A percentile compares a stretch with the other conserved stretches of the same genome.
Evolutionary conservation across 2,113 vertebrate genomes (phyloP).

Genomic region (Xerus inauris): DNA sequence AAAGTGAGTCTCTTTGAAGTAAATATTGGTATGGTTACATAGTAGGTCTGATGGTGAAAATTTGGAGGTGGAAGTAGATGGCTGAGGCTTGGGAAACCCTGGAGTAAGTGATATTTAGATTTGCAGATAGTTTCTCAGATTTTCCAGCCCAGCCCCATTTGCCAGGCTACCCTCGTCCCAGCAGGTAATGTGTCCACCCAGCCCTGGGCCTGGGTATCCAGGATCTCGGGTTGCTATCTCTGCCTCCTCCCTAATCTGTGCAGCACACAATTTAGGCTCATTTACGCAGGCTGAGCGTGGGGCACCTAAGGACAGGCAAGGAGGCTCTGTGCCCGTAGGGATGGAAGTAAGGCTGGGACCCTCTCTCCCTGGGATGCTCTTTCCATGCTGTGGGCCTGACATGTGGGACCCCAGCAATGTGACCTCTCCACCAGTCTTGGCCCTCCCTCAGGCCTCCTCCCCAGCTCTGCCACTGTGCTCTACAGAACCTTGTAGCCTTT

Average conservation of each 20-base stretch:
- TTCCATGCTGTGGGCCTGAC: neutral
- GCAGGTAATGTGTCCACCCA: neutral
- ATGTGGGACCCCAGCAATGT: neutral
- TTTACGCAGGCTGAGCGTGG: neutral
- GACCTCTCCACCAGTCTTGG: neutral
- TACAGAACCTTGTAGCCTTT: neutral
- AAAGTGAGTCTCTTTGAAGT: neutral
- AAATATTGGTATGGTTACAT: rapidly evolving
- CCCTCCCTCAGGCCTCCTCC: neutral
- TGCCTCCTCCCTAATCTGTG: neutral
- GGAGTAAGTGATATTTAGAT: neutral
- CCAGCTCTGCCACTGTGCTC: neutral
- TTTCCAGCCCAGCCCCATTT: neutral
- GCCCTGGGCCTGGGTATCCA: neutral
- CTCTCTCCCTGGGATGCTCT: neutral
- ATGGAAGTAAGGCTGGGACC: rapidly evolving
- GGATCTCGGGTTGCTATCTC: neutral
- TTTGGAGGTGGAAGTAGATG: neutral
- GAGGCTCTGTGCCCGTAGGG: neutral
- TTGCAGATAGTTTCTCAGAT: neutral
- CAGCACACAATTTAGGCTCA: neutral
- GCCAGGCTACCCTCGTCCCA: rapidly evolving
- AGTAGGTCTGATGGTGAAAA: neutral
- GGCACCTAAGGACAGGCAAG: neutral
- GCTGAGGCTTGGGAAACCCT: neutral